A percentile compares a stretch with the other conserved stretches of the same genome.
phyloP scores from a whole-genome alignment of 2,888 invertebrate species.

The Eupithecia dodoneata region DNA sequence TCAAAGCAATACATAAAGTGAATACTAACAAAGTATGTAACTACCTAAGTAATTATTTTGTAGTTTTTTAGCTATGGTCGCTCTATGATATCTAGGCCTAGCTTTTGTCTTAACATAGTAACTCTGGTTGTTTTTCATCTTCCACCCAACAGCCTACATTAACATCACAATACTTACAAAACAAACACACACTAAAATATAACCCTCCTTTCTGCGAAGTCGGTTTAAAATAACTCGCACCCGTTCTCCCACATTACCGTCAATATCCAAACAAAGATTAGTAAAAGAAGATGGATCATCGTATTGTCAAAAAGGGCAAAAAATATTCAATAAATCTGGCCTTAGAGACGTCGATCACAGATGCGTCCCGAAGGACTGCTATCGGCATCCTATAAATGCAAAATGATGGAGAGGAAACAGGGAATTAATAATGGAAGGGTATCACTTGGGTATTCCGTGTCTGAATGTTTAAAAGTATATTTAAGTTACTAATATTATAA shows the following conservation, averaged over 20 bases:
- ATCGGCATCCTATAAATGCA: conserved; percentile 68
- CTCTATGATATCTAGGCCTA: too few relatives aligned
- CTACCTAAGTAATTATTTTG: too few relatives aligned
- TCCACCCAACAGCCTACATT: too few relatives aligned
- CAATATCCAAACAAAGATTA: conserved; percentile 48
- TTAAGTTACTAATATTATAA: background rate
- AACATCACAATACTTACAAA: too few relatives aligned
- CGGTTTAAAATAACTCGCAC: background rate
- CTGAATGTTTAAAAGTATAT: conserved; percentile 6
- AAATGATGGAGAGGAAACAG: conserved; percentile 52
- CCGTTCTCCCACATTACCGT: conserved; percentile 20
- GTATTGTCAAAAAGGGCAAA: conserved; percentile 64
- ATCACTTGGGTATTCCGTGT: conserved; percentile 9
- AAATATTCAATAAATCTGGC: conserved; percentile 79
- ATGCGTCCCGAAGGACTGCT: conserved; percentile 65
- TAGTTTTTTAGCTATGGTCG: too few relatives aligned
- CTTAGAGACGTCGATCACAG: conserved; percentile 76
- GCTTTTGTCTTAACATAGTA: too few relatives aligned
- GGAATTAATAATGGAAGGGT: conserved; percentile 37
- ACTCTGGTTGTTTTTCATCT: too few relatives aligned
- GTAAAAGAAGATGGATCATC: conserved; percentile 68
- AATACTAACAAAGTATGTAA: background rate
- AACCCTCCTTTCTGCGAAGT: background rate
- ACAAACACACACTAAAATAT: too few relatives aligned
- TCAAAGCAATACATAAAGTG: background rate